Conservation (phyloP, 2,113 vertebrate genomes). For the Danio rerio region DNA sequence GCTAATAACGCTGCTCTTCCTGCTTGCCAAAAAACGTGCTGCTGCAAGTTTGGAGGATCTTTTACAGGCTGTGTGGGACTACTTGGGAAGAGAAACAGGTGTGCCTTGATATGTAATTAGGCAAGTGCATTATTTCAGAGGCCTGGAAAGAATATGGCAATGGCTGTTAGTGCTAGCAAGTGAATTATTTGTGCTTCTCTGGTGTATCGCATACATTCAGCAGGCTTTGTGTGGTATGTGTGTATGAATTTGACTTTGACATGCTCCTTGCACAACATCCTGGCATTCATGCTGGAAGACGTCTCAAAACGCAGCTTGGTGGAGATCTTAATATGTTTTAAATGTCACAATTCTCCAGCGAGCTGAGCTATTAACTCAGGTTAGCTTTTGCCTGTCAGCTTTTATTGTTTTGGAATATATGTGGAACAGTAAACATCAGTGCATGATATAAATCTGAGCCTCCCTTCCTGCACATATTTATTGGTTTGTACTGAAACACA, state of each 20-base stretch:
- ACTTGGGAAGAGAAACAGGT: conserved; percentile 34
- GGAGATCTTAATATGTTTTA: not conserved
- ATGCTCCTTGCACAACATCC: not conserved
- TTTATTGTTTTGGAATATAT: conserved; percentile 1
- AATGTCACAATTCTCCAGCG: not conserved
- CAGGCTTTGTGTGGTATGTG: conserved; percentile 9
- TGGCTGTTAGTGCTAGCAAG: not conserved
- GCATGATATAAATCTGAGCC: conserved; percentile 12
- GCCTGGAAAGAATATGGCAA: not conserved
- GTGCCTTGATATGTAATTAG: not conserved
- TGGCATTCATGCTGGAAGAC: not conserved
- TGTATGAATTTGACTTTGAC: not conserved
- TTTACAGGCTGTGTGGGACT: conserved; percentile 28
- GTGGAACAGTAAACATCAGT: not conserved
- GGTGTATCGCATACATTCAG: not conserved
- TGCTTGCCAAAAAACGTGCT: conserved; percentile 26
- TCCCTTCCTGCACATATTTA: not conserved
- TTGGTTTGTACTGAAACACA: not conserved
- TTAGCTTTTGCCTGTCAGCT: conserved; percentile 1
- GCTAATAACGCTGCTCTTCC: conserved; percentile 20
- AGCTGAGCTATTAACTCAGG: not conserved
- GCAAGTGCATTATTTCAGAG: not conserved
- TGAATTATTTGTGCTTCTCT: conserved; percentile 25
- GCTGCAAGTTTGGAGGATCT: conserved; percentile 4
- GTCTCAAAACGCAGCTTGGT: not conserved